A percentile compares a stretch with the other conserved stretches of the same genome.
These are phyloP conservation scores for Punctoribates punctum DNA, from an alignment of 2,888 invertebrate genomes.

Conservation along the genomic window DNA sequence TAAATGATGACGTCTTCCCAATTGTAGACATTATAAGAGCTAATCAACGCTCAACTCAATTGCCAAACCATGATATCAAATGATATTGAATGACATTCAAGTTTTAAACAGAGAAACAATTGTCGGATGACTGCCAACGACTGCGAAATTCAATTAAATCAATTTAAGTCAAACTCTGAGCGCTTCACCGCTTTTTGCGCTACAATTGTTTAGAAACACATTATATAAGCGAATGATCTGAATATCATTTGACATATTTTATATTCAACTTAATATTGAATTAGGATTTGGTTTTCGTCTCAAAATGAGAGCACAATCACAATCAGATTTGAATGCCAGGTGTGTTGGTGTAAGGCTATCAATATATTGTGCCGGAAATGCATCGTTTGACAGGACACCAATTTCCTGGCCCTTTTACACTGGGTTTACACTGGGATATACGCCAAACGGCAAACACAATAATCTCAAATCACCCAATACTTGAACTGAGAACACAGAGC, in stretches of 20 bases:
- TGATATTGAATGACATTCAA: constrained; percentile 17
- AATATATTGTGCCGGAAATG: constrained; percentile 20
- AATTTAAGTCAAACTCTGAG: background rate
- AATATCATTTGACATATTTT: too few species aligned
- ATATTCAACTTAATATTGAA: too few species aligned
- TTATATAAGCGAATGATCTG: too few species aligned
- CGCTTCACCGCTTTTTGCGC: too few species aligned
- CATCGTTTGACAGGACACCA: constrained; percentile 17
- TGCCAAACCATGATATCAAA: background rate
- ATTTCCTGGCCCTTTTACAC: constrained; percentile 9
- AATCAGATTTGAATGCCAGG: constrained; percentile 24
- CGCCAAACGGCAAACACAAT: constrained; percentile 15
- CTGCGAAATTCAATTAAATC: background rate
- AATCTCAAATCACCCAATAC: background rate
- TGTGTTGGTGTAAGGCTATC: background rate
- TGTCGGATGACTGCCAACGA: background rate
- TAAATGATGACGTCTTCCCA: constrained; percentile 17
- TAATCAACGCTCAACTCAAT: background rate
- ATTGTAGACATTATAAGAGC: background rate
- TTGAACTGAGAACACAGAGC: background rate
- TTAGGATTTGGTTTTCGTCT: too few species aligned
- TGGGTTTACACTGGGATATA: constrained; percentile 15
- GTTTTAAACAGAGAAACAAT: background rate
- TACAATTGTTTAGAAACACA: too few species aligned
- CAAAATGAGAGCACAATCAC: background rate